These are phyloP conservation scores for Lacanobia wlatinum DNA, from an alignment of 2,888 invertebrate species.

Conservation along the genomic window DNA sequence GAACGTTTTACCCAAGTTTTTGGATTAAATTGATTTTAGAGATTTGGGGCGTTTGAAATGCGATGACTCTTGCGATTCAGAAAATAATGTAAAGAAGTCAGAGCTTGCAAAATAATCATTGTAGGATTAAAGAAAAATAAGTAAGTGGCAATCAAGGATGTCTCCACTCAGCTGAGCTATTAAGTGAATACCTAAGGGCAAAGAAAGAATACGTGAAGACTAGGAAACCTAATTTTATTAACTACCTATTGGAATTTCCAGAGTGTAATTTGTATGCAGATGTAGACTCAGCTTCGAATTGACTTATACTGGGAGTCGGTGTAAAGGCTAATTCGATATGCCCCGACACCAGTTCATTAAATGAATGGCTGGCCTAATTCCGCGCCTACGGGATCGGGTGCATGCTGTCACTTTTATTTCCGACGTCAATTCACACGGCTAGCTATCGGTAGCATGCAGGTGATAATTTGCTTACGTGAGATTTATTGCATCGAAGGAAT, in stretches of 20 bases:
- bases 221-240: constrained; percentile 33
- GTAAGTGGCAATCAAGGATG: neutral
- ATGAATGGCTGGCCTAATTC: constrained; percentile 65
- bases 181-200: constrained; percentile 4
- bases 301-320: constrained; percentile 26
- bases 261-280: constrained; percentile 53
- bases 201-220: neutral
- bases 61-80: neutral
- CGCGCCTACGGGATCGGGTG: constrained; percentile 62
- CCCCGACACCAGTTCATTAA: constrained; percentile 64
- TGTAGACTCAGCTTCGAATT: constrained; percentile 28
- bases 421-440: constrained; percentile 56
- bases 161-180: neutral
- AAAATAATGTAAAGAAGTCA: neutral
- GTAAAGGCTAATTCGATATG: constrained; percentile 57
- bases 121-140: neutral
- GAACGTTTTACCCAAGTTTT: neutral
- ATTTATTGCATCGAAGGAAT: constrained; percentile 37
- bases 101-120: neutral
- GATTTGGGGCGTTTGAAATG: neutral
- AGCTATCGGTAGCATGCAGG: constrained; percentile 32
- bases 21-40: neutral
- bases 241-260: neutral
- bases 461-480: constrained; percentile 37
- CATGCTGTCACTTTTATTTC: constrained; percentile 68